These are phyloP conservation scores for Amphiduros pacificus DNA, from an alignment of 2,888 invertebrate species.

Conservation along the genomic window DNA sequence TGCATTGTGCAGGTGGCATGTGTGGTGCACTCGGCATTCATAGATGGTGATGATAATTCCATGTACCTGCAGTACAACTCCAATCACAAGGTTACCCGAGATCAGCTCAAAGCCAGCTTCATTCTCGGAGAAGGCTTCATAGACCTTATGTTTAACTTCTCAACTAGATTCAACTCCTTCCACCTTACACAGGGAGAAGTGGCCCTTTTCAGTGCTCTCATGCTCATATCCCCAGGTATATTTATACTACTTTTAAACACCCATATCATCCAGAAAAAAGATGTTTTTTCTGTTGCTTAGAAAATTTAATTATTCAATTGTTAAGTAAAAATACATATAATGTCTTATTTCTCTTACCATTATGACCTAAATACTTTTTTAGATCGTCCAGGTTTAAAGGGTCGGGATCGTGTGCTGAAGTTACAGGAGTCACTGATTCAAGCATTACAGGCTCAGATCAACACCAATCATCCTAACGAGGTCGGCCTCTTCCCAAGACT, in stretches of 20 bases:
- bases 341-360: too few species aligned
- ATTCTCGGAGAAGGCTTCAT: slow-evolving; percentile 56
- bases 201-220: slow-evolving; percentile 56
- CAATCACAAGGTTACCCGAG: slow-evolving; percentile 43
- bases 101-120: slow-evolving; percentile 55
- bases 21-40: slow-evolving; percentile 54
- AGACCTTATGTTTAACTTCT: slow-evolving; percentile 56
- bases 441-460: slow-evolving; percentile 51
- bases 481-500: slow-evolving; percentile 52
- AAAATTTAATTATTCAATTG: too few species aligned
- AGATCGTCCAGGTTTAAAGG: slow-evolving; percentile 55
- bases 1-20: slow-evolving; percentile 53
- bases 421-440: slow-evolving; percentile 55
- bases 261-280: too few species aligned
- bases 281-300: too few species aligned
- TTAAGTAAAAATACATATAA: too few species aligned
- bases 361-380: too few species aligned
- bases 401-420: slow-evolving; percentile 52
- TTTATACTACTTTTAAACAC: too few species aligned
- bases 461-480: slow-evolving; percentile 41
- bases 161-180: slow-evolving; percentile 55
- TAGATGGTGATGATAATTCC: slow-evolving; percentile 52
- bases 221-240: slow-evolving; percentile 56
- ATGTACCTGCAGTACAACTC: slow-evolving; percentile 42
- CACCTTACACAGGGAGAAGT: slow-evolving; percentile 51